These are phyloP conservation scores for Elysia chlorotica DNA, from an alignment of 1,140 invertebrate genomes.

Conservation along the genomic window DNA sequence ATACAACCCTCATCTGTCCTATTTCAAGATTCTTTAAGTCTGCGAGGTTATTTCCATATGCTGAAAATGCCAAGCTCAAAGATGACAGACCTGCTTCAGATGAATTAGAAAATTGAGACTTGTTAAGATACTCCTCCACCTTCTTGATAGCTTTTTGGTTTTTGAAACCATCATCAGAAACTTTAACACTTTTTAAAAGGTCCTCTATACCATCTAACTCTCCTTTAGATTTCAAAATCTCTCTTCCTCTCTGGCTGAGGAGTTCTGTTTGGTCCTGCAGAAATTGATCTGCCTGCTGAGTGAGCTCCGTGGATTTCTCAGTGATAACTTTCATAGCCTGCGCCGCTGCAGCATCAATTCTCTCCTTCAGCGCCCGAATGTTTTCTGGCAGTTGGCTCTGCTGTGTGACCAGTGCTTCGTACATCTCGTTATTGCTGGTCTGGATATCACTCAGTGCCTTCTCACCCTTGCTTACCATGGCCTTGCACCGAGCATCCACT, in stretches of 20 bases:
- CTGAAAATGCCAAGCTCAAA: slow-evolving; percentile 3
- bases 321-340: slow-evolving; percentile 11
- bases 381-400: slow-evolving; percentile 14
- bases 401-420: not conserved
- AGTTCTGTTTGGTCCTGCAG: not conserved
- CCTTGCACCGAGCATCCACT: slow-evolving; percentile 13
- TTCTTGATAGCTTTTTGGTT: slow-evolving; percentile 16
- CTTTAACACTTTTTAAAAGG: not conserved
- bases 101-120: not conserved
- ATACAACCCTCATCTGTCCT: not conserved
- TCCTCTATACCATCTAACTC: not conserved
- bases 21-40: slow-evolving; percentile 13
- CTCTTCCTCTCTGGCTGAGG: not conserved
- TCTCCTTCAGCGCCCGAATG: not conserved
- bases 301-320: not conserved
- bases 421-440: not conserved
- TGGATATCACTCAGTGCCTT: slow-evolving; percentile 5
- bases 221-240: not conserved
- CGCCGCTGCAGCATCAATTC: slow-evolving; percentile 1
- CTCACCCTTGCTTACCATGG: slow-evolving; percentile 10
- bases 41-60: not conserved
- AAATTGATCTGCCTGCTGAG: not conserved
- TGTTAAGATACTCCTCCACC: not conserved
- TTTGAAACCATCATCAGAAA: slow-evolving; percentile 12
- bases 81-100: not conserved